Base-by-base conservation (phyloP, 1,140 invertebrate genomes). In the Bombus sibiricus region DNA sequence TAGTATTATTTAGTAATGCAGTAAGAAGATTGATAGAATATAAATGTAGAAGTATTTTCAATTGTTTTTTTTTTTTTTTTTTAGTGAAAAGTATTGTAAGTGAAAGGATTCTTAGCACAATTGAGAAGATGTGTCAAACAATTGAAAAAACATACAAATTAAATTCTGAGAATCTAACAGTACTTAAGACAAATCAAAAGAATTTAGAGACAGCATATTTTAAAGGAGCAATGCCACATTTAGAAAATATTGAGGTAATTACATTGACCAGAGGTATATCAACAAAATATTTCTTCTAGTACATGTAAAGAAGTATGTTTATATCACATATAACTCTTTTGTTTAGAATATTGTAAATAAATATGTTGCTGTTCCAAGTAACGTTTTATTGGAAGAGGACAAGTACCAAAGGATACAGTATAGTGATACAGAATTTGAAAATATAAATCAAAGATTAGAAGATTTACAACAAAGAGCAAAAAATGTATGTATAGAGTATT, bases 301-400 rank as follows among this genome's bases (percentile, higher is more conserved):
- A 72, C 53, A 13, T 73, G 18, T 71, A 57, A 34, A 37, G 10
- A 71, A 18, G 62, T 47, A 53, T 22, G 32, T 47, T 22, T 53
- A 53, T 2, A 53, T 53, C 47, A 53, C 18, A 68, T 34, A 39
- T 85, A 25, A 68, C 12, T 57, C 37, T 68, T 76, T 76, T 71
- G 57, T 81, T 68, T 68, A 94, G 94, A 90, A 88, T 83, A 78
- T 78, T 28, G 79, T 93, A 12, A 86, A 92, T 43, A 92, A 92
- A 85, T 91, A 89, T 34, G 88, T 94, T 66, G 53, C 81, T 57
- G 81, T 94, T 28, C 93, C 94, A 10, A 69, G 83, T 43, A 91
- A 94, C 78, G 80, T 94, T 80, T 78, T 94, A 66, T 79, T 93
- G 13, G 86, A 93, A 2, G 93, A 93, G 53, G 94, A 94, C 74